A percentile compares a stretch with the other conserved stretches of the same genome.
These are phyloP conservation scores for Acrocyrtus sp. DNA, from an alignment of 2,888 invertebrate species.

Conservation along the genomic window DNA sequence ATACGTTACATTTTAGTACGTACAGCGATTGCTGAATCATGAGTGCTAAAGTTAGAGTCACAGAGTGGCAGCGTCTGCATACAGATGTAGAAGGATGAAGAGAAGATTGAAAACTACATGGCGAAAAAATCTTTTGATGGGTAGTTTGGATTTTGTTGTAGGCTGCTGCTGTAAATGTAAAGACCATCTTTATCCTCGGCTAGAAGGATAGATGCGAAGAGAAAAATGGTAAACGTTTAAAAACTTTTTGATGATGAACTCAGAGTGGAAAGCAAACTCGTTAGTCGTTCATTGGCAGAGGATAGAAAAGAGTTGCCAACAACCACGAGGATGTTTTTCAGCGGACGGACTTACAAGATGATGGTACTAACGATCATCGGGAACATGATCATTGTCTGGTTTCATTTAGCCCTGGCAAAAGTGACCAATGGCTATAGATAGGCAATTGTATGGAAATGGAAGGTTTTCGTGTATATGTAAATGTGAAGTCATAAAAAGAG, in stretches of 20 bases:
- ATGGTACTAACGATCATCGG: slow-evolving; percentile 4
- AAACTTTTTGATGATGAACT: slow-evolving; percentile 11
- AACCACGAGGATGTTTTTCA: slow-evolving; percentile 25
- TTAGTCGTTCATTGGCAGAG: slow-evolving; percentile 36
- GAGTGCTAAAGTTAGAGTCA: slow-evolving; percentile 19
- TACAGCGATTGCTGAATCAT: slow-evolving; percentile 9
- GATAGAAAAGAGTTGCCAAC: too few species aligned
- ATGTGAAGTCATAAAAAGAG: background rate
- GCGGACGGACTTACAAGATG: too few species aligned
- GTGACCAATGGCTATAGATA: too few species aligned
- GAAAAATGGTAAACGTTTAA: background rate
- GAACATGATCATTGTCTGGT: background rate
- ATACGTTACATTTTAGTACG: slow-evolving; percentile 4
- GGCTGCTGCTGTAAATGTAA: too few species aligned
- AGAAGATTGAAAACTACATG: slow-evolving; percentile 9
- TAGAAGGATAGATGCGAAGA: too few species aligned
- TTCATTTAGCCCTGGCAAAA: background rate
- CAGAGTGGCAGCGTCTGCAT: background rate
- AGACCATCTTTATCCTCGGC: too few species aligned
- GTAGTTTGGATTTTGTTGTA: too few species aligned
- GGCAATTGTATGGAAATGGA: too few species aligned
- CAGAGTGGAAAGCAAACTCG: slow-evolving; percentile 31
- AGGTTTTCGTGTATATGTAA: background rate
- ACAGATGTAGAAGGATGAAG: slow-evolving; percentile 3
- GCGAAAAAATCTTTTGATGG: too few species aligned